Evolutionary conservation across 2,113 vertebrate species (phyloP), one percentile per base, ranked within the genome.

Genomic region (Varanus salvator): DNA sequence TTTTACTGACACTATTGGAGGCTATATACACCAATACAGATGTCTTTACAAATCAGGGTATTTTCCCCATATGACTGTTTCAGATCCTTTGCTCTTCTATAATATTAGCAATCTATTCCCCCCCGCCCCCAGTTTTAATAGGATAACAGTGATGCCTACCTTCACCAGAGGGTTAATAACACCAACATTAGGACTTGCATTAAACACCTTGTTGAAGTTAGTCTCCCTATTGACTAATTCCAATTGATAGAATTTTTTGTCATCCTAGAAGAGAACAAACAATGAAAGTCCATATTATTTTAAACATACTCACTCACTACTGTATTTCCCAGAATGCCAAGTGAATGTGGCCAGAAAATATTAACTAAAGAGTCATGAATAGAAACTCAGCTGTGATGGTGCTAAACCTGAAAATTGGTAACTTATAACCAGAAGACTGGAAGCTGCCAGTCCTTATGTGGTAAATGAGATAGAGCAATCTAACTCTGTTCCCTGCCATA

Each of bases 121-220:
- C 48, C 72, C 91, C 90, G 90, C 66, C 48, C 72, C 91, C 90
- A 91, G 91, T 92, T 95, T 94, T 92, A 94, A 94, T 72, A 93
- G 82, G 93, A 93, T 94, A 95, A 90, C 90, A 96, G 93, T 95
- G 91, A 88, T 95, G 94, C 98, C 96, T 98, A 99, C 99, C 99
- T 99, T 99, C 86, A 98, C 97, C 96, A 99, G 97, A 80, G 99
- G 99, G 97, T 99, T 99, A 97, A 99, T 99, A 91, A 99, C 98
- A 96, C 99, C 99, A 96, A 99, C 98, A 89, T 98, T 98, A 90
- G 99, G 99, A 94, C 97, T 99, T 96, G 99, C 97, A 96, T 99
- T 99, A 98, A 99, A 99, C 88, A 99, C 97, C 97, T 99, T 99
- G 98, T 99, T 99, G 98, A 99, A 99, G 98, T 99, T 99, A 95